phyloP scores from a whole-genome alignment of 2,888 invertebrate species.

The Euplexia lucipara region DNA sequence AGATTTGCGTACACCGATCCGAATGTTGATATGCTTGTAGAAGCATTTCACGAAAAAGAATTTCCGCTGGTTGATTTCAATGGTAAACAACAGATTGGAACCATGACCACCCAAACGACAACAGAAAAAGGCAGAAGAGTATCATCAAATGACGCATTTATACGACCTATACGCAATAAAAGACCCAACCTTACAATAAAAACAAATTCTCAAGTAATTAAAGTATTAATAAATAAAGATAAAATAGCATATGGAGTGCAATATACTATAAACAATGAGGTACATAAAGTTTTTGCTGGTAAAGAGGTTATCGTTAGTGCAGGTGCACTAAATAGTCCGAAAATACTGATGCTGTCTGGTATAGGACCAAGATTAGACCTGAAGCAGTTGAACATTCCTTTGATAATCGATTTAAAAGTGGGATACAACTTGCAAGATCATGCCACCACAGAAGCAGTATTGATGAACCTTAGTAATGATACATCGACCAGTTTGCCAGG shows the following conservation, averaged over 20 bases:
- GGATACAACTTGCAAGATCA: constrained; percentile 95
- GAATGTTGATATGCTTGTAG: constrained; percentile 88
- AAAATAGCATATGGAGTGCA: constrained; percentile 77
- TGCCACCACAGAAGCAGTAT: constrained; percentile 88
- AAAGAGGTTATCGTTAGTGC: constrained; percentile 92
- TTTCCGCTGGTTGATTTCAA: constrained; percentile 91
- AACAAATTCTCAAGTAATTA: constrained; percentile 89
- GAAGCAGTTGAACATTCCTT: constrained; percentile 82
- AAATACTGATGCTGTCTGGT: constrained; percentile 92
- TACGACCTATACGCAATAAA: constrained; percentile 91
- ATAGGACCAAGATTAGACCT: constrained; percentile 91
- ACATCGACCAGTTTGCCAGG: constrained; percentile 84
- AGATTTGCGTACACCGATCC: constrained; percentile 91
- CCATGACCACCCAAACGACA: constrained; percentile 92
- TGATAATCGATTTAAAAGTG: constrained; percentile 92
- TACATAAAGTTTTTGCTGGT: constrained; percentile 75
- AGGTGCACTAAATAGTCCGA: constrained; percentile 91
- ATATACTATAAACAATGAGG: constrained; percentile 72
- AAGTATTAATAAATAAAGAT: constrained; percentile 88
- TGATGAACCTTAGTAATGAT: constrained; percentile 89
- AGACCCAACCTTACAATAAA: constrained; percentile 86
- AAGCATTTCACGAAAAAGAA: constrained; percentile 92
- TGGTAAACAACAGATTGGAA: constrained; percentile 90
- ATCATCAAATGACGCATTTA: constrained; percentile 92
- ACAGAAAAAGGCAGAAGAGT: constrained; percentile 90